Evolutionary conservation across 2,888 invertebrate genomes (phyloP), one percentile per base, ranked within the genome.

Genomic region (Ceratothoa steindachneri): DNA sequence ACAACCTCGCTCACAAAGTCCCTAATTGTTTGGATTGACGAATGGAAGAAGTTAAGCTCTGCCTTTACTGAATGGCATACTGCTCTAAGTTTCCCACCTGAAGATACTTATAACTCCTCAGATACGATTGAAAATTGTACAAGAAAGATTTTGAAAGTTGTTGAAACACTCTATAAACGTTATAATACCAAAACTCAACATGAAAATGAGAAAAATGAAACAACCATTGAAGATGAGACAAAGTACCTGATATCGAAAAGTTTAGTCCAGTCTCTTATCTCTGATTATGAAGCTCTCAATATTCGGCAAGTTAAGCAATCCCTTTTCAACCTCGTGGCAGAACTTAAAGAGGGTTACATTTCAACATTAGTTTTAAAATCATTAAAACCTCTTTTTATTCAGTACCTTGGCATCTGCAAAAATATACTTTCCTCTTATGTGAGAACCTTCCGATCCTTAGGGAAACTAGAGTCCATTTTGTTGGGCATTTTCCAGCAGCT

Each of bases 401-500:
- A 95, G 84, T 90, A 91, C 68, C 85, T 88, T 66, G 83, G 90
- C 24, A 86, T 95, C 67, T 89, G 89, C 1, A 91, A 94, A 83
- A 95, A 90, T 83, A 91, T 92, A 81, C 84, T 95, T 3, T 89
- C 90, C 0, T 91, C 93, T 81, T 90, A 91, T 83, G 88, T 94
- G 1, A 89, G 90, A 0, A 88, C 90, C 0, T 92, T 93, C 82
- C 88, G 93, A 81, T 87, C 91, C 0, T 89, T 91, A 24, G 53
- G 91, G 81, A 96, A 96, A 86, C 89, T 96, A 86, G 86, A 92
- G 5, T 92, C 93, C 0, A 88, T 94, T 2, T 86, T 97, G 72
- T 84, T 95, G 71, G 91, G 90, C 77, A 89, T 95, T 15, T 97
- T 97, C 84, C 89, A 91, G 0, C 93, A 95, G 81, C 86, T 97